Evolutionary conservation across 2,797 vertebrate species (phyloP).

Genomic region (Poeciliopsis turneri): DNA sequence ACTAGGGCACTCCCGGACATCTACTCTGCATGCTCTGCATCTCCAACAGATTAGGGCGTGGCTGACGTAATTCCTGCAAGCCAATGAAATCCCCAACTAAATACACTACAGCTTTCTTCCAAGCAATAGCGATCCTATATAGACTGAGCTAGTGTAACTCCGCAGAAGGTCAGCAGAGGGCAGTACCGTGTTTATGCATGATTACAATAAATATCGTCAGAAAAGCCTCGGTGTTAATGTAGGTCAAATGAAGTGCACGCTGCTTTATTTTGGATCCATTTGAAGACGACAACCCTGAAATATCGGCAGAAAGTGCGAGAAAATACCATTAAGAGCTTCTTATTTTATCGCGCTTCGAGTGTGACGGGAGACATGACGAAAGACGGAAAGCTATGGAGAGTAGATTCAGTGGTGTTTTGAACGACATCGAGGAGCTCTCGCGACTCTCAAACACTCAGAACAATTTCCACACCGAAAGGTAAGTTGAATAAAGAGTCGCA

Average conservation of each 20-base stretch:
- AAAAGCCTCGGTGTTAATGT: conserved; percentile 36
- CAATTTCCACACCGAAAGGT: conserved; percentile 74
- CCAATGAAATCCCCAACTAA: conserved; percentile 37
- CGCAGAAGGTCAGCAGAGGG: conserved; percentile 36
- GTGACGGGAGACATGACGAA: conserved; percentile 74
- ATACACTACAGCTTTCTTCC: rapidly evolving
- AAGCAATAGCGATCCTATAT: conserved; percentile 42
- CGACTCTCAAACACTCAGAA: conserved; percentile 59
- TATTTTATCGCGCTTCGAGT: conserved; percentile 8
- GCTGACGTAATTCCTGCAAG: conserved; percentile 4
- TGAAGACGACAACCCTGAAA: not conserved
- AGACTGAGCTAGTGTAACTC: conserved; percentile 5
- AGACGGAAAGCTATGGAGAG: conserved; percentile 75
- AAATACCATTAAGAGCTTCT: not conserved
- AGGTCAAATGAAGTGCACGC: conserved; percentile 18
- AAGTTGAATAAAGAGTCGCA: conserved; percentile 9
- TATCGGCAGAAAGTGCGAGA: conserved; percentile 17
- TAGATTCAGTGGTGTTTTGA: conserved; percentile 74
- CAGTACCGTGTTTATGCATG: conserved; percentile 21
- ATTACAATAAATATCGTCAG: not conserved
- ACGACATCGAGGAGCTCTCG: conserved; percentile 71
- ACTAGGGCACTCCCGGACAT: not conserved
- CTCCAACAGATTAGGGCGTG: not conserved
- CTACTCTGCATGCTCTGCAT: not conserved
- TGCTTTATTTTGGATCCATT: conserved; percentile 16